Base-by-base conservation (phyloP, 2,113 vertebrate genomes). In the Periophthalmodon schlosseri region DNA sequence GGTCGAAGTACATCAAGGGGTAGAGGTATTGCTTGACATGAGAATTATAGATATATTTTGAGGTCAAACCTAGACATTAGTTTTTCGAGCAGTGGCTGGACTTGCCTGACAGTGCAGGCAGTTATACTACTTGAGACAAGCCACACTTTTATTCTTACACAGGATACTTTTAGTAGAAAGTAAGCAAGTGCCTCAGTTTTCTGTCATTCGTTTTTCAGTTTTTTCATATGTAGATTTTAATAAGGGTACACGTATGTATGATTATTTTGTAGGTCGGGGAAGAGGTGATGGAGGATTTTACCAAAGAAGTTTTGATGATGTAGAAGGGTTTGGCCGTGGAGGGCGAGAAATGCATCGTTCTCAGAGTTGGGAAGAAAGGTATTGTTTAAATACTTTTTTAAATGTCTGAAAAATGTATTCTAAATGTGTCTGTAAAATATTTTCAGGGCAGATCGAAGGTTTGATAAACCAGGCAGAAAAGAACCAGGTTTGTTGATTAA, bases 231-330 rank as follows among this genome's bases (percentile, higher is more conserved):
- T 21, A 2, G 36, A 36, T 46, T 44, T 69, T 0, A 49, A 3
- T 14, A 2, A 44, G 0, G 49, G 16, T 64, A 54, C 11, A 65
- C n/a, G 3, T 39, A 5, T 36, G 15, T 18, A 64, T 64, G 28
- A 63, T 65, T 18, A 65, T n/a, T 16, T 65, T 68, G 69, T 86
- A 99, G 97, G 98, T 78, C 95, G 98, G 92, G 97, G 97, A 78
- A 95, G 98, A 94, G 97, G 98, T 89, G 98, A 99, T 87, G 95
- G 96, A 91, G 96, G 96, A 87, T 99, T 99, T 96, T 99, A 99
- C 97, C 98, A 99, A 99, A 99, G 98, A 99, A 99, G 97, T 95
- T 99, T 98, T 96, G 98, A 99, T 87, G 98, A 99, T 87, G 96
- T 98, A 79, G 98, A 99, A 89, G 96, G 95, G 78, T 99, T 99